Percentiles rank a stretch among this genome's conserved stretches.
These are phyloP conservation scores for Melospiza melodia DNA, from an alignment of 2,113 vertebrate genomes.

Conservation along the genomic window DNA sequence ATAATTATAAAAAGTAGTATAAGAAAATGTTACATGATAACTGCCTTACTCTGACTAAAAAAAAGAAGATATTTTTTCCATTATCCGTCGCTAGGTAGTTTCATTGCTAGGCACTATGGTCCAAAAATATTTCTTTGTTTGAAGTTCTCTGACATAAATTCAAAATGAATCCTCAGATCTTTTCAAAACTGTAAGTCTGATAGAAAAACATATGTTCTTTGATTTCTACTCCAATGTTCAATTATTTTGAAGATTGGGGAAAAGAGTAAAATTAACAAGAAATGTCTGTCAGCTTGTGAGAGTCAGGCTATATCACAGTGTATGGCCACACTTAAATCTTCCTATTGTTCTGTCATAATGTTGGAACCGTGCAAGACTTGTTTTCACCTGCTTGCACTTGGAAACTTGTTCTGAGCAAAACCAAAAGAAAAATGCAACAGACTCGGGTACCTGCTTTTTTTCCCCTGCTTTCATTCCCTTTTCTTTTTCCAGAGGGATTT, in stretches of 20 bases:
- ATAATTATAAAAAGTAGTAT: not conserved
- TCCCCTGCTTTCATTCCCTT: not conserved
- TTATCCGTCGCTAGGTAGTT: not conserved
- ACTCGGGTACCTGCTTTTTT: not conserved
- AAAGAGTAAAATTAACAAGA: not conserved
- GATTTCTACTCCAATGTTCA: not conserved
- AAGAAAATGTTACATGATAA: not conserved
- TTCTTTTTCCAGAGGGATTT: not conserved
- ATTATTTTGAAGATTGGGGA: not conserved
- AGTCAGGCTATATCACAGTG: not conserved
- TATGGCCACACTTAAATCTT: not conserved
- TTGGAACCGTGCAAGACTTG: not conserved
- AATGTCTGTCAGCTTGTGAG: not conserved
- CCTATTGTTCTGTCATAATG: not conserved
- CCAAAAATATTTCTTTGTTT: slow-evolving; percentile 12
- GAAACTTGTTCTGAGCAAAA: not conserved
- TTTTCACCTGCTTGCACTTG: not conserved
- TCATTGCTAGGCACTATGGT: not conserved
- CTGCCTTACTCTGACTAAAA: not conserved
- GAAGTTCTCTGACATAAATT: not conserved
- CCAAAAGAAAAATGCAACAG: not conserved
- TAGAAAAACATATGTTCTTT: not conserved
- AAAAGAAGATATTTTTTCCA: not conserved
- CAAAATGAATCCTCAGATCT: not conserved
- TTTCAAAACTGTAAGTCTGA: not conserved